Evolutionary conservation across 2,113 vertebrate species (phyloP).

Genomic region (Proterorhinus semilunaris): DNA sequence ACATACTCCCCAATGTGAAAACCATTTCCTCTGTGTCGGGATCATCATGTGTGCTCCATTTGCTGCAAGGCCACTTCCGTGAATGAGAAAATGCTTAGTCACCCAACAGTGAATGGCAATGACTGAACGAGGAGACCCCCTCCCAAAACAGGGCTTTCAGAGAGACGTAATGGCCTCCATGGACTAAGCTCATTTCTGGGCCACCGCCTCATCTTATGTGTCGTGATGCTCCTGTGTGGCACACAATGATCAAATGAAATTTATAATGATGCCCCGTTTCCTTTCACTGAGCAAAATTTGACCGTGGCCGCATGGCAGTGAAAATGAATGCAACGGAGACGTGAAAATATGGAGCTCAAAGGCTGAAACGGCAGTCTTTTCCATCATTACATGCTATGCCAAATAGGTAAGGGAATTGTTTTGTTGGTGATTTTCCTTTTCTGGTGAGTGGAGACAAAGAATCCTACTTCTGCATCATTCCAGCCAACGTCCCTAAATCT

Average conservation of each 20-base stretch:
- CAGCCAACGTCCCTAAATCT: no score
- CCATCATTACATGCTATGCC: slow-evolving; percentile 30
- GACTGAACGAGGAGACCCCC: slow-evolving; percentile 33
- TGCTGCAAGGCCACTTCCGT: slow-evolving; percentile 24
- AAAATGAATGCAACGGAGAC: slow-evolving; percentile 19
- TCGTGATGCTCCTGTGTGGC: slow-evolving; percentile 29
- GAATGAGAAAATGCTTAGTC: slow-evolving; percentile 31
- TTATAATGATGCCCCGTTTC: slow-evolving; percentile 1
- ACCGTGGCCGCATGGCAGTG: slow-evolving; percentile 14
- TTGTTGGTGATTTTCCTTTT: no score
- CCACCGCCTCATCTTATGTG: slow-evolving; percentile 18
- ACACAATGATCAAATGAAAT: slow-evolving; percentile 36
- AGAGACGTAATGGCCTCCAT: slow-evolving; percentile 35
- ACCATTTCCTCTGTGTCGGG: slow-evolving; percentile 21
- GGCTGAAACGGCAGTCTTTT: slow-evolving; percentile 21
- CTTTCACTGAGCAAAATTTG: slow-evolving; percentile 15
- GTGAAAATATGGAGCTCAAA: background rate
- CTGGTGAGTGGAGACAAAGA: no score
- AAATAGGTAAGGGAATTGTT: slow-evolving; percentile 18
- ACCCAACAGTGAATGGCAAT: slow-evolving; percentile 38
- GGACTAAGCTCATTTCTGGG: slow-evolving; percentile 37
- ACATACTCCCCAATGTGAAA: slow-evolving; percentile 38
- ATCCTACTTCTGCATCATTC: no score
- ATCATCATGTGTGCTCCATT: slow-evolving; percentile 15
- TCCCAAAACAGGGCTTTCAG: slow-evolving; percentile 39